These are phyloP conservation scores for Microctonus hyperodae DNA, from an alignment of 2,888 invertebrate genomes.

Conservation along the genomic window DNA sequence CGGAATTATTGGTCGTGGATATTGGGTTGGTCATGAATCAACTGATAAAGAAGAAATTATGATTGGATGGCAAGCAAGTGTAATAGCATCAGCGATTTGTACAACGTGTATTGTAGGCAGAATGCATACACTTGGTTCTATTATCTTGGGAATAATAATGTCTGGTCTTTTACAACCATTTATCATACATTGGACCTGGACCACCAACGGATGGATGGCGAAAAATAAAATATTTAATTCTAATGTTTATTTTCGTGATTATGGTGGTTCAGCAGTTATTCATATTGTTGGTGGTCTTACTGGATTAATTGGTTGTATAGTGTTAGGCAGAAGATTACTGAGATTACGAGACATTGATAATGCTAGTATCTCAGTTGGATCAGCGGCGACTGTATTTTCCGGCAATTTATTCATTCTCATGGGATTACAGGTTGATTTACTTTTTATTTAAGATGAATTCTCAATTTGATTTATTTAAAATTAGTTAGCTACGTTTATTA, in stretches of 20 bases:
- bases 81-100: constrained; percentile 56
- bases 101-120: constrained; percentile 55
- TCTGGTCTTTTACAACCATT: constrained; percentile 54
- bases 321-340: constrained; percentile 56
- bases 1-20: constrained; percentile 47
- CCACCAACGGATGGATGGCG: constrained; percentile 56
- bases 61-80: constrained; percentile 53
- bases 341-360: constrained; percentile 55
- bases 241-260: constrained; percentile 52
- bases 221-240: constrained; percentile 39
- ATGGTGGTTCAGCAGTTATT: constrained; percentile 52
- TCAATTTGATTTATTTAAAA: too few relatives aligned
- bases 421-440: constrained; percentile 57
- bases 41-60: constrained; percentile 47
- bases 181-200: constrained; percentile 60
- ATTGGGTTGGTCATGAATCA: constrained; percentile 46
- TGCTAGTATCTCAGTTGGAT: constrained; percentile 53
- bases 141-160: constrained; percentile 47
- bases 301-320: constrained; percentile 53
- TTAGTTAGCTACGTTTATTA: too few relatives aligned
- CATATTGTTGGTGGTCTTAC: constrained; percentile 55
- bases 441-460: too few relatives aligned
- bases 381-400: constrained; percentile 50
- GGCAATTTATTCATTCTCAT: constrained; percentile 58
- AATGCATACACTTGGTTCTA: constrained; percentile 49